Base-by-base conservation (phyloP, 2,113 vertebrate genomes). In the Pterophyllum scalare region DNA sequence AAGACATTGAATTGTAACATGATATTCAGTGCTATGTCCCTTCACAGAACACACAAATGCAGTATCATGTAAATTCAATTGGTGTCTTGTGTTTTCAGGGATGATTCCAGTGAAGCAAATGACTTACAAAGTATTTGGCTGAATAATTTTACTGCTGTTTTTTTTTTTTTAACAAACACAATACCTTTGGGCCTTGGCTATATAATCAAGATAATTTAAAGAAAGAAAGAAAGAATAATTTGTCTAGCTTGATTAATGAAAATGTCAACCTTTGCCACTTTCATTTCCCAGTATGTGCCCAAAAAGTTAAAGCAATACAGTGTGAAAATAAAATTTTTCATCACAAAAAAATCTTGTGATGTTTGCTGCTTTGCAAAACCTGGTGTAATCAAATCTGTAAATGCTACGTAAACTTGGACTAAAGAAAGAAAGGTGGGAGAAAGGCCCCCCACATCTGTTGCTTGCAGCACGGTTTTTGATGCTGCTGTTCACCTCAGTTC, bases 41-140 rank as follows among this genome's bases (percentile, higher is more conserved):
- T n/a, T 72, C 33, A 83, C 59, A 28, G 35, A 38, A 13, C 57
- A 54, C 70, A 81, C 38, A 79, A 57, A 19, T 35, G 14, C 4
- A 70, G 24, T 81, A 17, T 49, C 35, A 79, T 64, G 28, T 70
- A 38, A 79, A 77, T 61, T 35, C n/a, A 82, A 59, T 72, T 62
- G 22, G 54, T 58, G 17, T 65, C 38, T 82, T 70, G 77, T 38
- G 46, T 83, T 80, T 80, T 83, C 43, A 83, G 64, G 56, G 56
- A 76, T 78, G 40, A 84, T 64, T 77, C 62, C 75, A 83, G 35
- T 72, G 81, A 80, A 80, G 82, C 72, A 91, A 89, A 88, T 86
- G 3, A 83, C 79, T 81, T 33, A n/a, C n/a, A 81, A 88, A 76
- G 40, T 61, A 65, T 79, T 49, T 79, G 31, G 19, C 14, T 22